These are phyloP conservation scores for Epinotia demarniana DNA, from an alignment of 2,888 invertebrate genomes.

Conservation along the genomic window DNA sequence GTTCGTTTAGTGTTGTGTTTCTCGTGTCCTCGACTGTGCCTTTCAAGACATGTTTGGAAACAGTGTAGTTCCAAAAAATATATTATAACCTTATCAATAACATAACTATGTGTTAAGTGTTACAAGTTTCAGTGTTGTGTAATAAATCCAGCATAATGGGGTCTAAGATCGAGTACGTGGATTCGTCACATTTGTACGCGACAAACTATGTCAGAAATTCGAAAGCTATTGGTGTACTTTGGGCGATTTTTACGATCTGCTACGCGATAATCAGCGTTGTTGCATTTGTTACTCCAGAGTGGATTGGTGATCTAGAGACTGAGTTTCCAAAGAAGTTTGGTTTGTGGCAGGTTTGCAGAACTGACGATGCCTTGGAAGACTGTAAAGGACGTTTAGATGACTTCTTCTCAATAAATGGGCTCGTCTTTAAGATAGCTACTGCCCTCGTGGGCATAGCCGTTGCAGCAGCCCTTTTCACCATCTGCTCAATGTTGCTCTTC, in stretches of 20 bases:
- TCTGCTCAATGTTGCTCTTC: slow-evolving; percentile 95
- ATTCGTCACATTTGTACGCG: slow-evolving; percentile 95
- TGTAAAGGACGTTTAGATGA: slow-evolving; percentile 94
- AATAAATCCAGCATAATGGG: slow-evolving; percentile 86
- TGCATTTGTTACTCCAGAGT: slow-evolving; percentile 97
- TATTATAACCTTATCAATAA: slow-evolving; percentile 51
- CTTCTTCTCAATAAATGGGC: slow-evolving; percentile 91
- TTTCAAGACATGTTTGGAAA: slow-evolving; percentile 67
- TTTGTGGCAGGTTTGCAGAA: slow-evolving; percentile 94
- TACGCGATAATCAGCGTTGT: slow-evolving; percentile 98
- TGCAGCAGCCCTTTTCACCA: slow-evolving; percentile 92
- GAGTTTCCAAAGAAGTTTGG: slow-evolving; percentile 97
- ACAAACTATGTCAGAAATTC: slow-evolving; percentile 96
- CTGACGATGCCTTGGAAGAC: slow-evolving; percentile 90
- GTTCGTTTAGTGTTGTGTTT: slow-evolving; percentile 69
- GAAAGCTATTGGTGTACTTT: slow-evolving; percentile 97
- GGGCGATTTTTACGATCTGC: slow-evolving; percentile 99
- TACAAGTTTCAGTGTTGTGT: slow-evolving; percentile 51
- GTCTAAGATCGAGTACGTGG: slow-evolving; percentile 96
- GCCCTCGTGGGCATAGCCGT: slow-evolving; percentile 95
- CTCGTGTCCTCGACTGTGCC: slow-evolving; percentile 71
- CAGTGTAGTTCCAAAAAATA: slow-evolving; percentile 52
- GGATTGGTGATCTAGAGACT: slow-evolving; percentile 94
- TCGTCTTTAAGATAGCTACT: slow-evolving; percentile 94
- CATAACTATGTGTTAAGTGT: slow-evolving; percentile 59